Evolutionary conservation across 2,797 vertebrate genomes (phyloP).

Genomic region (Thalassophryne amazonica): DNA sequence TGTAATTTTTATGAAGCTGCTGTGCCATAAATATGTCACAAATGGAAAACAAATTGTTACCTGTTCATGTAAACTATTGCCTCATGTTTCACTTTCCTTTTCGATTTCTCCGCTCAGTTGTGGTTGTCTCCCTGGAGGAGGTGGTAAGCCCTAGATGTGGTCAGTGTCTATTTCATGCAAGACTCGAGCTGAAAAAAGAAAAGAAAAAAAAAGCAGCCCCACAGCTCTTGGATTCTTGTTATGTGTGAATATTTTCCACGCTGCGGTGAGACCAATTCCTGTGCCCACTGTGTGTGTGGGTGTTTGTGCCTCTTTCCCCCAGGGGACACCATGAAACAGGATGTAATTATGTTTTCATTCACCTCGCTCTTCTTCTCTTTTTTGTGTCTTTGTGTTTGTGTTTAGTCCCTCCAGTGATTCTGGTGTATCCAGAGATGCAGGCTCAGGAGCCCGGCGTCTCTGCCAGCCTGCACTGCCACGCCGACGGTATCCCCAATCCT

Average conservation of each 20-base stretch:
- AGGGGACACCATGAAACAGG: conserved; percentile 57
- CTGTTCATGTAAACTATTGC: conserved; percentile 51
- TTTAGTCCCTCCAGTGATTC: conserved; percentile 94
- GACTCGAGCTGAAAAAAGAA: conserved; percentile 37
- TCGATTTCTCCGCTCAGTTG: conserved; percentile 25
- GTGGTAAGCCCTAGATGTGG: conserved; percentile 32
- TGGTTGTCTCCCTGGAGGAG: conserved; percentile 20
- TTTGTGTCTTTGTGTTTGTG: conserved; percentile 39
- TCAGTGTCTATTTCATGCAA: conserved; percentile 51
- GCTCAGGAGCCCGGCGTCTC: conserved; percentile 93
- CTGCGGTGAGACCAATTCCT: conserved; percentile 53
- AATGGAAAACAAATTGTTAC: conserved; percentile 26
- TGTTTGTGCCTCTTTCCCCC: conserved; percentile 42
- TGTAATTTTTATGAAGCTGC: too few species aligned
- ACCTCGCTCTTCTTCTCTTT: conserved; percentile 25
- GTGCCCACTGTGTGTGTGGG: conserved; percentile 37
- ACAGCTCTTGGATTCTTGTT: conserved; percentile 59
- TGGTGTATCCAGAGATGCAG: conserved; percentile 93
- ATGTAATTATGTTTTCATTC: conserved; percentile 60
- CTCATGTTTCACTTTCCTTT: conserved; percentile 39
- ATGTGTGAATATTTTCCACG: conserved; percentile 63
- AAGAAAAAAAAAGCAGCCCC: conserved; percentile 45
- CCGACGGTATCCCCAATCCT: conserved; percentile 92
- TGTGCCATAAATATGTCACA: background rate
- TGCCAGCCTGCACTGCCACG: conserved; percentile 89